Percentiles rank a stretch among this genome's conserved stretches.
Evolutionary conservation across 2,113 vertebrate species (phyloP).

Genomic region (Riparia riparia): DNA sequence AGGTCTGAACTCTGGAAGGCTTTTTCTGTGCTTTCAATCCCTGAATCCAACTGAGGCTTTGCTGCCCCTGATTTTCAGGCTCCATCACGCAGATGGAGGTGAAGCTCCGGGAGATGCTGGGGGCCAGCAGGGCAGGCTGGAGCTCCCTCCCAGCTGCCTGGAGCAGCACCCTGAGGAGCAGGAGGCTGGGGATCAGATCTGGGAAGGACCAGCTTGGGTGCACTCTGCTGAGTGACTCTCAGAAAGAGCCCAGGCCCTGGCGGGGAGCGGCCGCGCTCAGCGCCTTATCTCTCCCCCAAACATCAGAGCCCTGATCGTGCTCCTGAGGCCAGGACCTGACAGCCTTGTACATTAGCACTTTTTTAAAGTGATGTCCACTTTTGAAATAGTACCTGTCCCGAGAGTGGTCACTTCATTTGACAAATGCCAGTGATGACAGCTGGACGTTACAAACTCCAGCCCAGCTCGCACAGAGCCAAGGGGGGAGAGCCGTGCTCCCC

Average conservation of each 20-base stretch:
- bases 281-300: not conserved
- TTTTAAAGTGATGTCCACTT: slow-evolving; percentile 74
- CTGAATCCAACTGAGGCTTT: not conserved
- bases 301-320: not conserved
- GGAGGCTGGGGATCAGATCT: not conserved
- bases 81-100: fast-evolving
- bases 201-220: not conserved
- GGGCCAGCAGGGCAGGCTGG: not conserved
- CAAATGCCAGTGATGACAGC: slow-evolving; percentile 77
- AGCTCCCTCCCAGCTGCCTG: not conserved
- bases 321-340: slow-evolving; percentile 54
- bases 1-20: not conserved
- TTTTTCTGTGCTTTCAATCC: not conserved
- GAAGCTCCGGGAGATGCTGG: not conserved
- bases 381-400: slow-evolving; percentile 60
- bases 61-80: fast-evolving
- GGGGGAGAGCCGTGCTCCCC: not conserved
- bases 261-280: fast-evolving
- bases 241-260: not conserved
- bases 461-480: not conserved
- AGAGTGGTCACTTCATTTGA: slow-evolving; percentile 77
- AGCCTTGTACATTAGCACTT: slow-evolving; percentile 69
- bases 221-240: not conserved
- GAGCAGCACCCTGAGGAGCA: not conserved
- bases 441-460: slow-evolving; percentile 55